Percentiles rank a stretch among this genome's conserved stretches.
phyloP scores from a whole-genome alignment of 64 coral and sea anemone genomes.

The Pachyseris speciosa region DNA sequence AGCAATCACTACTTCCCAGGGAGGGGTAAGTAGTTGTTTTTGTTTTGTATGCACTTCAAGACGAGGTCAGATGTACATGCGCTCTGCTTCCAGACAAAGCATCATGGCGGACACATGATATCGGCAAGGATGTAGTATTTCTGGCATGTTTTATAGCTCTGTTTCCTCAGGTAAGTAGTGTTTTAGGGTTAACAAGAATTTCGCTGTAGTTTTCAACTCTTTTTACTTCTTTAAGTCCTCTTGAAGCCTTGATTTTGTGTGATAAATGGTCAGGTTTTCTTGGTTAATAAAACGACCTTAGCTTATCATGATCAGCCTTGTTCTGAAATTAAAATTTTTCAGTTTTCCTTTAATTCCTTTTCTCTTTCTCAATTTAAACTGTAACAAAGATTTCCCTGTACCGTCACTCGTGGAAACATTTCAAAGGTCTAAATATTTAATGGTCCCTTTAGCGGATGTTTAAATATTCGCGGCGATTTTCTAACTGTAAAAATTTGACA shows the following conservation, averaged over 20 bases:
- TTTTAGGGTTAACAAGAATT: neutral
- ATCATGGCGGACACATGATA: neutral
- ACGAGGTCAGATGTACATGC: slow-evolving; percentile 14
- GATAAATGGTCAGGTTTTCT: too few relatives aligned
- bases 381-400: too few relatives aligned
- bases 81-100: slow-evolving; percentile 1
- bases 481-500: too few relatives aligned
- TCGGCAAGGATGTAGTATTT: neutral
- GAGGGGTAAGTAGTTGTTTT: neutral
- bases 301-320: too few relatives aligned
- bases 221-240: neutral
- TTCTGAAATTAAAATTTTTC: too few relatives aligned
- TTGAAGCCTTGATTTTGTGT: neutral
- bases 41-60: neutral
- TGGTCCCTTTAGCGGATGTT: too few relatives aligned
- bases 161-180: neutral
- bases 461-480: too few relatives aligned
- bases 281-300: too few relatives aligned
- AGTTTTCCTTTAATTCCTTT: too few relatives aligned
- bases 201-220: neutral
- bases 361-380: too few relatives aligned
- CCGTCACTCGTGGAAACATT: too few relatives aligned
- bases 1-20: neutral
- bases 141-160: neutral
- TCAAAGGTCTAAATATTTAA: too few relatives aligned